Percentiles rank a stretch among this genome's conserved stretches.
phyloP scores from a whole-genome alignment of 1,140 invertebrate genomes.

The Apocrypta bakeri region DNA sequence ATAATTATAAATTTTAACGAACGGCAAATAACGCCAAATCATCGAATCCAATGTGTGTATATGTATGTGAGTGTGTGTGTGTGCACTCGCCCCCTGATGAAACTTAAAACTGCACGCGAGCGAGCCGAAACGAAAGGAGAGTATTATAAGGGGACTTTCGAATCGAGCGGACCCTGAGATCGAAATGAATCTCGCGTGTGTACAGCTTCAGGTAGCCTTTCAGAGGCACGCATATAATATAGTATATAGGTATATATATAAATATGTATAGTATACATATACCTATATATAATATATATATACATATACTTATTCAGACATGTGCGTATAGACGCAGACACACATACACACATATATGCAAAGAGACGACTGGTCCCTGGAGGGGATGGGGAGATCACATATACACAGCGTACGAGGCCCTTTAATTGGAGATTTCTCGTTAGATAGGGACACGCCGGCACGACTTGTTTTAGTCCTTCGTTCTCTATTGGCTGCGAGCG shows the following conservation, averaged over 20 bases:
- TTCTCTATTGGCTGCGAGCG: slow-evolving; percentile 5
- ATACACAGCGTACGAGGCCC: background rate
- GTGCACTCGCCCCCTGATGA: no score
- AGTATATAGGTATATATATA: no score
- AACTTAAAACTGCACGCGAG: slow-evolving; percentile 1
- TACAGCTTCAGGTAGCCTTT: background rate
- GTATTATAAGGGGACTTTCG: slow-evolving; percentile 18
- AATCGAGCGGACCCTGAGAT: slow-evolving; percentile 19
- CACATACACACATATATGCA: background rate
- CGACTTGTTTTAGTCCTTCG: background rate
- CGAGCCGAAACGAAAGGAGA: slow-evolving; percentile 5
- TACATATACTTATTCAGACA: background rate
- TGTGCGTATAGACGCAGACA: background rate
- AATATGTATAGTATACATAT: background rate
- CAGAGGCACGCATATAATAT: background rate
- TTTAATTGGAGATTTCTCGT: slow-evolving; percentile 54
- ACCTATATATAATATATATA: background rate
- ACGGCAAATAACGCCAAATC: background rate
- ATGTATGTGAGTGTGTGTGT: no score
- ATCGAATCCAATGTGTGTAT: background rate
- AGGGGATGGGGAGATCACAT: no score
- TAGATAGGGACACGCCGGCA: slow-evolving; percentile 27
- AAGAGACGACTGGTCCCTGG: no score
- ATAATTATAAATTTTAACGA: background rate
- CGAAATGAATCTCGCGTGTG: slow-evolving; percentile 13